Base-by-base conservation (phyloP, 2,888 invertebrate species). In the Troides helena region DNA sequence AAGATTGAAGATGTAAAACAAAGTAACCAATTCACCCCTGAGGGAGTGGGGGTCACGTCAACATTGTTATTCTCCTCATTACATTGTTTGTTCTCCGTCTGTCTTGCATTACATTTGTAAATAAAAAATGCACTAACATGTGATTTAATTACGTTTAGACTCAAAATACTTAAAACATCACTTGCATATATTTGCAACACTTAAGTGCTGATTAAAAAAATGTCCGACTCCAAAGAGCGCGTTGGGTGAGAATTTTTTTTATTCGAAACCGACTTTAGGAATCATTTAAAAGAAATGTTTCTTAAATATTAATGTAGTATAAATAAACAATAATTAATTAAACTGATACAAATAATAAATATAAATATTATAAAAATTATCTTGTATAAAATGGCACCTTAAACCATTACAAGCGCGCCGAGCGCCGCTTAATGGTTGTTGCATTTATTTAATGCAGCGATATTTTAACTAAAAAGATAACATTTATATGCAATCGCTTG, bases 401-500 rank as follows among this genome's bases (percentile, higher is more conserved):
- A 61, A 65, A 65, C 65, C 58, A 65, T 58, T 30, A 61, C 36
- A 58, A 50, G 65, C 69, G 60, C 30, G 64, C 64, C 65, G 60
- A 60, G 64, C 68, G 43, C 10, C 68, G 60, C 57, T 65, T 62
- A 69, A 65, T 65, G 61, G 43, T 7, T 10, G 57, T 57, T 43
- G 62, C 65, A 60, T 69, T 63, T 64, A 64, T 68, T 65, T 65
- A 65, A 64, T 64, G 53, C 39, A 39, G 64, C 60, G 60, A 23
- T 56, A 65, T 69, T 69, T 63, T 60, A 64, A 69, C 64, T 65
- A 61, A 69, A 69, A 65, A 50, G 60, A 69, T 61, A 60, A 56
- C 36, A 56, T 43, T 53, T 63, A 63, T 65, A 53, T 59, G 56
- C 30, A 23, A 64, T 43, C 43, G 21, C 68, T 59, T 58, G 10